Percentiles rank a stretch among this genome's conserved stretches.
phyloP scores from a whole-genome alignment of 92 coral and sea anemone genomes.

The Scolanthus callimorphus region DNA sequence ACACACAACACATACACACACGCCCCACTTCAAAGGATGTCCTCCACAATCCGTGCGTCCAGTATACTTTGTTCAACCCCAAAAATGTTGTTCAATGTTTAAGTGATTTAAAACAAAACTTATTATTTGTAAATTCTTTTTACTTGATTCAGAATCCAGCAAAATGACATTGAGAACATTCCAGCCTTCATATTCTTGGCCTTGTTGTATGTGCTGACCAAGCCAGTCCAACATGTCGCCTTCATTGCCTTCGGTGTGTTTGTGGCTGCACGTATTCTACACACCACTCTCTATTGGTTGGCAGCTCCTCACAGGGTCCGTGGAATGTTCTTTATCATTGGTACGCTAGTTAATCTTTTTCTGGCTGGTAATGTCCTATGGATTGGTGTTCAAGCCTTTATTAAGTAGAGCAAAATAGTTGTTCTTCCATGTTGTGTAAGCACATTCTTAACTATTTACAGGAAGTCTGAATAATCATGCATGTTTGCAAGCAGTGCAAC shows the following conservation, averaged over 20 bases:
- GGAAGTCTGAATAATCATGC: too few species aligned
- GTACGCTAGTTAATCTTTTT: conserved; percentile 15
- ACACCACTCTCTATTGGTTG: conserved; percentile 48
- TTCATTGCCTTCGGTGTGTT: conserved; percentile 66
- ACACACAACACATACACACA: too few species aligned
- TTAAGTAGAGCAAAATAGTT: too few species aligned
- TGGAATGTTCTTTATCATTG: conserved; percentile 10
- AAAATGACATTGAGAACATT: conserved; percentile 87
- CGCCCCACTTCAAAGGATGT: too few species aligned
- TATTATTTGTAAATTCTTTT: not conserved
- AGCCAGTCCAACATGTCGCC: conserved; percentile 43
- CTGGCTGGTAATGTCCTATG: conserved; percentile 20
- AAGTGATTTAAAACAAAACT: not conserved
- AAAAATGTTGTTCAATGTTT: not conserved
- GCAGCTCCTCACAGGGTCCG: conserved; percentile 4
- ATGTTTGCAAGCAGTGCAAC: too few species aligned
- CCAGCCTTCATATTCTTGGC: conserved; percentile 68
- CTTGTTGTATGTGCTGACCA: conserved; percentile 49
- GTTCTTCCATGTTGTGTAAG: too few species aligned
- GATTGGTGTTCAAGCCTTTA: conserved; percentile 1
- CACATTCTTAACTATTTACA: too few species aligned
- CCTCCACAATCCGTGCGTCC: too few species aligned
- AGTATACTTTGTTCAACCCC: too few species aligned
- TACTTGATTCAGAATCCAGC: conserved; percentile 58
- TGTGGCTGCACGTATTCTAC: conserved; percentile 59